phyloP scores from a whole-genome alignment of 2,888 invertebrate genomes.

The Xestia ashworthii region DNA sequence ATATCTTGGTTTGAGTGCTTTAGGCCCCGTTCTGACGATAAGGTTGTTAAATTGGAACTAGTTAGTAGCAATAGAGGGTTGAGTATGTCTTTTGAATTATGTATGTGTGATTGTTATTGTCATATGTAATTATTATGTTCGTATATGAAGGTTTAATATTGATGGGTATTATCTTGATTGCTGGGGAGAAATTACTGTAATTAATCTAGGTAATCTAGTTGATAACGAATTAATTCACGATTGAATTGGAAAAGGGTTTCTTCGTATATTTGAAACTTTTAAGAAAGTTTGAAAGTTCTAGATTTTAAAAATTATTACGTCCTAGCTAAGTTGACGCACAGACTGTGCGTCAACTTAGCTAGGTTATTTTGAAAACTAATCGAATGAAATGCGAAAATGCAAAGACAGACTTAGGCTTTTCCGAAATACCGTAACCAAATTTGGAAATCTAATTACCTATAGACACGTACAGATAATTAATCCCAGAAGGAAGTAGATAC shows the following conservation, averaged over 20 bases:
- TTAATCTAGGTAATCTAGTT: conserved; percentile 8
- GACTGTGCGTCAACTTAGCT: neutral
- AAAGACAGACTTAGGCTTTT: neutral
- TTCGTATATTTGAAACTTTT: neutral
- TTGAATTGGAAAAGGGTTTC: neutral
- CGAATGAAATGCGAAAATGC: neutral
- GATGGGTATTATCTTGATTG: conserved; percentile 16
- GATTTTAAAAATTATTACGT: neutral
- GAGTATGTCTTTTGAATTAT: conserved; percentile 50
- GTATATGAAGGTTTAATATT: conserved; percentile 40
- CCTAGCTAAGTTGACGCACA: too few species aligned
- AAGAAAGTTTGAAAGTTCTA: neutral
- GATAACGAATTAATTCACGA: neutral
- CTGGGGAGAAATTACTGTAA: neutral
- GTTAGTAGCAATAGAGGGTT: conserved; percentile 36
- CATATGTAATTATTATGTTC: conserved; percentile 28
- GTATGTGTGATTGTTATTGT: conserved; percentile 42
- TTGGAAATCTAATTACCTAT: neutral
- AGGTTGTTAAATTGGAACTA: conserved; percentile 54
- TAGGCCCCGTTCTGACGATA: conserved; percentile 38
- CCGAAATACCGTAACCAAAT: conserved; percentile 4
- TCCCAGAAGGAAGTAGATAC: conserved; percentile 35
- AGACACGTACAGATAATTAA: conserved; percentile 23
- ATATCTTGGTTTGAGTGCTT: conserved; percentile 56
- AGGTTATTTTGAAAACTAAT: neutral